phyloP scores from a whole-genome alignment of 2,113 vertebrate genomes.

The Pipa parva region DNA sequence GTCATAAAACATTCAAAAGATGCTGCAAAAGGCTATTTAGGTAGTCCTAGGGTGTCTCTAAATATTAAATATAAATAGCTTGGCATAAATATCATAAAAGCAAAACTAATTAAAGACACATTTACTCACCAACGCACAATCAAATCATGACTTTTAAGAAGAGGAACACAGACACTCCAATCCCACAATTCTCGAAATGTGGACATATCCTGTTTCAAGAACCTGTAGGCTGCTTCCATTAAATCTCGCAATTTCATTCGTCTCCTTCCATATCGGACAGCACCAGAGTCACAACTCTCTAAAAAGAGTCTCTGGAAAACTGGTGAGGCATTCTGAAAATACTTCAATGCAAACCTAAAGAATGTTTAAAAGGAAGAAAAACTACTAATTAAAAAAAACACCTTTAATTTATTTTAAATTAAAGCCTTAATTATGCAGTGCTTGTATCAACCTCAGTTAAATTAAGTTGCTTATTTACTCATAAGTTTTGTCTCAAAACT shows the following conservation, averaged over 20 bases:
- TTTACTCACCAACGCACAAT: slow-evolving; percentile 84
- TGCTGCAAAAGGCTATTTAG: too few species aligned
- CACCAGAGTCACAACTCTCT: slow-evolving; percentile 81
- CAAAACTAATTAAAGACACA: background rate
- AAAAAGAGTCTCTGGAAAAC: slow-evolving; percentile 95
- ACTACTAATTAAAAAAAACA: too few species aligned
- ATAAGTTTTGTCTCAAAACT: too few species aligned
- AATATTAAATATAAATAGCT: background rate
- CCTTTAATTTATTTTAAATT: too few species aligned
- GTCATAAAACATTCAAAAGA: too few species aligned
- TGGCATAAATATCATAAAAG: slow-evolving; percentile 15
- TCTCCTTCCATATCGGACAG: slow-evolving; percentile 83
- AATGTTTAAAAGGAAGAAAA: too few species aligned
- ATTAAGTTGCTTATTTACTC: too few species aligned
- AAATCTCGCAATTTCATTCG: slow-evolving; percentile 94
- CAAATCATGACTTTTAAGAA: slow-evolving; percentile 88
- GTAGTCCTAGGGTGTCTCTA: too few species aligned
- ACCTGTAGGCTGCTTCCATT: slow-evolving; percentile 89
- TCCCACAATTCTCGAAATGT: slow-evolving; percentile 87
- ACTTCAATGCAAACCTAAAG: slow-evolving; percentile 83
- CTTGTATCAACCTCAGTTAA: too few species aligned
- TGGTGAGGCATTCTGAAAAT: slow-evolving; percentile 81
- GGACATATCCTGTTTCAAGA: slow-evolving; percentile 78
- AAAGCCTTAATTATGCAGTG: too few species aligned
- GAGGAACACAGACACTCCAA: slow-evolving; percentile 93